Conservation (phyloP, 2,888 invertebrate species). For the Linyphia triangularis region DNA sequence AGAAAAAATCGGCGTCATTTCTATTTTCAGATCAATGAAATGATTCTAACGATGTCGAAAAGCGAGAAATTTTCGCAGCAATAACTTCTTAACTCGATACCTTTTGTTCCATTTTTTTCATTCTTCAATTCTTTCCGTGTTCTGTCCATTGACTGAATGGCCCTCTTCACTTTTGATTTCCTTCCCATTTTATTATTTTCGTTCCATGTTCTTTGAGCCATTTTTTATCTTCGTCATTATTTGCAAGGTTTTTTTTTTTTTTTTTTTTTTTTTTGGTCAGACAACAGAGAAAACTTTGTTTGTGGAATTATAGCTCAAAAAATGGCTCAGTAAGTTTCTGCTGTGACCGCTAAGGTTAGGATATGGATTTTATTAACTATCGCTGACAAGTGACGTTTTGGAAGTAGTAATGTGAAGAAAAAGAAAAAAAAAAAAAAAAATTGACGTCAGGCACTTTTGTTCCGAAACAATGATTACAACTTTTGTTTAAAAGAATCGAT, state of each 20-base stretch:
- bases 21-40: slow-evolving; percentile 46
- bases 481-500: not conserved
- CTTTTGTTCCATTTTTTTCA: slow-evolving; percentile 27
- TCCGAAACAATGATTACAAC: not conserved
- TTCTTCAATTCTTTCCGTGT: not conserved
- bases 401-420: not conserved
- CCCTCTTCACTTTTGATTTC: slow-evolving; percentile 45
- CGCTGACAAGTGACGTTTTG: slow-evolving; percentile 1
- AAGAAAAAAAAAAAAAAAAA: not conserved
- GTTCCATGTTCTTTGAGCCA: not conserved
- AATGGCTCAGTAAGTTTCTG: not conserved
- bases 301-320: slow-evolving; percentile 24
- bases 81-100: slow-evolving; percentile 49
- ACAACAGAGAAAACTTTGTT: slow-evolving; percentile 22
- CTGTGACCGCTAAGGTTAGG: not conserved
- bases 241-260: not conserved
- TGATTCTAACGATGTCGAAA: slow-evolving; percentile 48
- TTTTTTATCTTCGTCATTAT: slow-evolving; percentile 24
- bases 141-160: slow-evolving; percentile 36
- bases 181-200: slow-evolving; percentile 17
- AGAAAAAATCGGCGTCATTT: slow-evolving; percentile 25
- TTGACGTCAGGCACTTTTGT: not conserved
- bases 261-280: not conserved
- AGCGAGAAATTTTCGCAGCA: slow-evolving; percentile 43
- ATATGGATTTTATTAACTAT: slow-evolving; percentile 41